Base-by-base conservation (phyloP, 2,797 vertebrate species). In the Centroberyx gerrardi region DNA sequence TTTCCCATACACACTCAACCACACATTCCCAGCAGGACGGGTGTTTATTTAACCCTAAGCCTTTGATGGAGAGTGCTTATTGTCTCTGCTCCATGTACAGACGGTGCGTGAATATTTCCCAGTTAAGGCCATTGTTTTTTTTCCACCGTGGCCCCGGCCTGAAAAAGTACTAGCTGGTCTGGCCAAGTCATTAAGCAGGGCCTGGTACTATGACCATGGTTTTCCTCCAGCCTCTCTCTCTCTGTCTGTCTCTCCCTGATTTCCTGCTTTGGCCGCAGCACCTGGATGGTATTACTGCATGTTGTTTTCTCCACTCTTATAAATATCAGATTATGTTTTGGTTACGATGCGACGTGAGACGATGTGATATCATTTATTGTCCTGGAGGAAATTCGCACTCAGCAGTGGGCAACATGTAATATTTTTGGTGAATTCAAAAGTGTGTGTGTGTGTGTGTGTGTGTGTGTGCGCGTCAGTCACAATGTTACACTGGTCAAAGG, bases 1-100 rank as follows among this genome's bases (percentile, higher is more conserved):
- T 74, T 51, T 27, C 49, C 40, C 71, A 71, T 78, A 46, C 68
- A 74, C 77, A 76, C 51, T 72, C 62, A 54, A 67, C 68, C 62
- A 28, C 84, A 75, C 79, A 80, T 87, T 82, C 80, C 73, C 68
- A 49, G 73, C 74, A 74, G 75, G 64, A 70, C 17, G 18, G 53
- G 18, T 87, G 87, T 90, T 91, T 90, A 84, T 89, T 87, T 85
- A 87, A 85, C 72, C 54, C 56, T 29, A 74, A 79, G 85, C 69
- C 79, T 88, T 86, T 88, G 83, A 91, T 78, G 72, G 68, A 76
- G 69, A 60, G 61, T 52, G 66, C 78, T 79, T 76, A 81, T 88
- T 87, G 82, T 88, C 67, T 85, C 60, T 76, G 81, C 13, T 72
- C 60, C 70, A 76, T 58, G 22, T 75, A 80, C 54, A 80, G 78